Evolutionary conservation across 2,888 invertebrate species (phyloP).

Genomic region (Mactromeris polynyma): DNA sequence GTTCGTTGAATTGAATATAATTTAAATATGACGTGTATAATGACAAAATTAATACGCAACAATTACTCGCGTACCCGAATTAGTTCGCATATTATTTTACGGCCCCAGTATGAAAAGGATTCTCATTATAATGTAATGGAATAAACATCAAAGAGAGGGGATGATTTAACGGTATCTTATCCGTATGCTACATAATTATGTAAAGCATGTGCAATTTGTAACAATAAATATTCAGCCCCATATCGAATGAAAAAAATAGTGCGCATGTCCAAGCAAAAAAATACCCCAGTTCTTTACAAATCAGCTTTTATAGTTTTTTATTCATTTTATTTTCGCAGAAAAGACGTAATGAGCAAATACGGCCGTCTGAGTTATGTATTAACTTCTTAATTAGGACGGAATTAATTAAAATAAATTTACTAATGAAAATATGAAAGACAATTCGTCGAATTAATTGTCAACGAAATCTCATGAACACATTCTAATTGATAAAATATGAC

Average conservation of each 20-base stretch:
- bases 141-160: background rate
- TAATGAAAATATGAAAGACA: conserved; percentile 1
- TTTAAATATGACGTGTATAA: background rate
- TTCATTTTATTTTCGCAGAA: background rate
- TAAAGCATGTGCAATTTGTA: background rate
- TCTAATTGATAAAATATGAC: background rate
- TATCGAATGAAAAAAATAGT: background rate
- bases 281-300: background rate
- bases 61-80: background rate
- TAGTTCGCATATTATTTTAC: background rate
- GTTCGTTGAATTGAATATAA: conserved; percentile 23
- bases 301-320: background rate
- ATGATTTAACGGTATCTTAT: background rate
- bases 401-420: conserved; percentile 11
- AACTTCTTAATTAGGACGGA: background rate
- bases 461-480: background rate
- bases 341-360: background rate
- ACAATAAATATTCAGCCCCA: background rate
- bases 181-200: background rate
- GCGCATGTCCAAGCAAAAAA: background rate
- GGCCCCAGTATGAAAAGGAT: background rate
- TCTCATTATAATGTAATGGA: background rate
- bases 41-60: background rate
- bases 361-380: background rate
- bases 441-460: background rate